phyloP scores from a whole-genome alignment of 2,113 vertebrate genomes.

The Brachypteracias leptosomus region DNA sequence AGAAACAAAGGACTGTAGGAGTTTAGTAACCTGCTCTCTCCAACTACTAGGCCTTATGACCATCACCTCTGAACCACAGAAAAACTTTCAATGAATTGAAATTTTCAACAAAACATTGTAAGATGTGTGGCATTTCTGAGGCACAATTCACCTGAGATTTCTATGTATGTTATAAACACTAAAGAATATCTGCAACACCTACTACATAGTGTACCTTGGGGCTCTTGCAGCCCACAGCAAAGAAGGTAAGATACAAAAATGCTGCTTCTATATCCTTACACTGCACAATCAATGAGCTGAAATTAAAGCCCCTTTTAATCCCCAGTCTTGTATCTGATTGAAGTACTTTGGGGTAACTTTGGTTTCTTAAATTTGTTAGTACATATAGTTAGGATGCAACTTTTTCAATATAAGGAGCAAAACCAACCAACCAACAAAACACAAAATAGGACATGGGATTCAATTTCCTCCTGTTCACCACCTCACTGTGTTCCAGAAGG shows the following conservation, averaged over 20 bases:
- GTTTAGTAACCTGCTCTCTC: background rate
- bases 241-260: background rate
- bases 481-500: background rate
- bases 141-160: background rate
- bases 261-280: background rate
- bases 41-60: too few relatives aligned
- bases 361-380: background rate
- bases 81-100: background rate
- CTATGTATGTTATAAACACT: background rate
- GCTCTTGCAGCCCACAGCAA: background rate
- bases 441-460: background rate
- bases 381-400: background rate
- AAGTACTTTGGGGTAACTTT: background rate
- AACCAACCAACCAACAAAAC: background rate
- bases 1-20: background rate
- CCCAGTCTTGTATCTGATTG: rapidly evolving
- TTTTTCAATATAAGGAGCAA: background rate
- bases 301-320: background rate
- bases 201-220: background rate
- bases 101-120: background rate
- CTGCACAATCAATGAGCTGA: background rate
- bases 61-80: background rate
- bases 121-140: background rate
- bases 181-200: background rate
- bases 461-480: background rate